Evolutionary conservation across 2,797 vertebrate genomes (phyloP), one percentile per base, ranked within the genome.

Genomic region (Propithecus deckenii): DNA sequence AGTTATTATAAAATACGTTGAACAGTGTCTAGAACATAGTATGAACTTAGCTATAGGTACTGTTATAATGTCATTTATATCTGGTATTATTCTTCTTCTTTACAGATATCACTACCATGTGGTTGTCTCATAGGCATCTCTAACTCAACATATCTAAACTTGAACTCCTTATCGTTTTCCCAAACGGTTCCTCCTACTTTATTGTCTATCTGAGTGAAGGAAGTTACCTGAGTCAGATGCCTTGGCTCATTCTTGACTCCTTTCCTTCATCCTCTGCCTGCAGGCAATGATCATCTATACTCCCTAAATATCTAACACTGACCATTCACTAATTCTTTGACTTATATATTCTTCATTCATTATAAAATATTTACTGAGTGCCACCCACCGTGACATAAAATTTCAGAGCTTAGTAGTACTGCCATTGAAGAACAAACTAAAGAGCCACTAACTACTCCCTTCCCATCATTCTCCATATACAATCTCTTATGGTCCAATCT

Each of bases 301-400:
- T 67, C 13, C 50, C 18, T 83, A 89, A 83, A 84, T 84, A 83
- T 38, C 32, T 79, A 91, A 89, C 18, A 67, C 18, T 83, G n/a
- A 65, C 35, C 11, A 76, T 74, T 23, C 43, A 74, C 65, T 87
- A 7, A 65, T 76, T 81, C n/a, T 81, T 81, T 57, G 43, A 95
- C 79, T 71, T 86, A 69, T 72, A 43, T 69, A 88, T 84, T 94
- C 28, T 86, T 89, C 43, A 71, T 88, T 92, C 94, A 83, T 80
- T 93, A 83, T 48, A 87, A 72, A 88, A 76, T 10, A 59, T 52
- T 88, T 74, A 69, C 7, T 94, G 28, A 6, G 17, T 94, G 25
- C 10, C 11, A 94, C 18, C 7, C 17, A 80, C n/a, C 91, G 15
- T 83, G 25, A 23, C 14, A 5, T 91, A 69, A 95, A 79, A 48